Evolutionary conservation across 2,113 vertebrate species (phyloP).

Genomic region (Himantopus leucocephalus): DNA sequence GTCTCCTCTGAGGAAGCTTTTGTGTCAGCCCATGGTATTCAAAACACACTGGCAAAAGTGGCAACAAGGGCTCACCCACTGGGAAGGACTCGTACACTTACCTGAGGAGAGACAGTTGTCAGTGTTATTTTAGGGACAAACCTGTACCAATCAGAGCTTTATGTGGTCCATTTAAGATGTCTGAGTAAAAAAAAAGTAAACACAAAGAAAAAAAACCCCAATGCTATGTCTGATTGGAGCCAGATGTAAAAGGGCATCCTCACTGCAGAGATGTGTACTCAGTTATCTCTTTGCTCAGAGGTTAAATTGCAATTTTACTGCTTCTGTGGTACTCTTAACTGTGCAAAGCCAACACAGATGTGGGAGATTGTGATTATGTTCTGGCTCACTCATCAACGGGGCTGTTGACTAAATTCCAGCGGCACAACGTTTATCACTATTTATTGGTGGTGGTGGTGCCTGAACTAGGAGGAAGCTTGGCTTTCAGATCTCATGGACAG

Average conservation of each 20-base stretch:
- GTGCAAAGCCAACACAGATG: neutral
- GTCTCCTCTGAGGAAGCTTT: neutral
- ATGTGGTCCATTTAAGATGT: neutral
- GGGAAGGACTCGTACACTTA: neutral
- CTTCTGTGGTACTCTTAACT: neutral
- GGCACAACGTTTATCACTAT: neutral
- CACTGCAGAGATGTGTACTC: neutral
- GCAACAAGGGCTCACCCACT: neutral
- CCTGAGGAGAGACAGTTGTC: neutral
- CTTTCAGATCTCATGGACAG: neutral
- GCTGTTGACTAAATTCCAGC: conserved; percentile 6
- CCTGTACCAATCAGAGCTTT: neutral
- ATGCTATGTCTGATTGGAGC: neutral
- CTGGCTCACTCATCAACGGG: neutral
- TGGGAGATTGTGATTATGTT: neutral
- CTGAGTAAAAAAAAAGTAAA: neutral
- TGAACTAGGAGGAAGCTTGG: conserved; percentile 24
- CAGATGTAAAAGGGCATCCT: neutral
- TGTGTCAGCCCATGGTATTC: neutral
- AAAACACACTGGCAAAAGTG: neutral
- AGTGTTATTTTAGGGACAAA: neutral
- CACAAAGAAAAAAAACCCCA: neutral
- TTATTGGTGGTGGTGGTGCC: neutral
- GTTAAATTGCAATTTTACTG: neutral
- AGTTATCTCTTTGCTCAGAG: neutral